phyloP scores from a whole-genome alignment of 2,113 vertebrate genomes.

The Anser cygnoides region DNA sequence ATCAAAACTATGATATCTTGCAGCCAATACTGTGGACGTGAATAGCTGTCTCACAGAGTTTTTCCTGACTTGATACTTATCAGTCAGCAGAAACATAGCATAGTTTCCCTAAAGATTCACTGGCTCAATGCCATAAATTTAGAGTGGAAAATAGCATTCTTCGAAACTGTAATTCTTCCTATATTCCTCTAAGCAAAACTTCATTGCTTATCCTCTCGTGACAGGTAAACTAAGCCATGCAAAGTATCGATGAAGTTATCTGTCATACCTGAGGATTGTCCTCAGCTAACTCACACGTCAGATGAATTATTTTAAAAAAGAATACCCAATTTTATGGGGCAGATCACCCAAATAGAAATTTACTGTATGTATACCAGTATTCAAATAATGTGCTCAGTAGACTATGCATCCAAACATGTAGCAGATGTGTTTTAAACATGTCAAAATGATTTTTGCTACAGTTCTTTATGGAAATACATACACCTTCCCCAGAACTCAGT shows the following conservation, averaged over 20 bases:
- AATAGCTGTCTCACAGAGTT: background rate
- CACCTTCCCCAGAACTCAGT: background rate
- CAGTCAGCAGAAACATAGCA: background rate
- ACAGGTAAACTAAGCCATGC: background rate
- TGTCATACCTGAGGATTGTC: background rate
- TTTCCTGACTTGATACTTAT: background rate
- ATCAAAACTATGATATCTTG: background rate
- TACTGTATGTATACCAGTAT: background rate
- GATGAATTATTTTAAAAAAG: background rate
- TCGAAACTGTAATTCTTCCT: background rate
- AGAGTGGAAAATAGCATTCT: background rate
- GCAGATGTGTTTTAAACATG: background rate
- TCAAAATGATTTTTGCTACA: background rate
- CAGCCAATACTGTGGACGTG: background rate
- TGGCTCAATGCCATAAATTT: background rate
- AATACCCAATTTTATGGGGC: background rate
- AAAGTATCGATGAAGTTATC: background rate
- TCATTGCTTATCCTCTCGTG: background rate
- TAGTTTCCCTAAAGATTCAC: background rate
- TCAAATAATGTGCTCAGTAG: background rate
- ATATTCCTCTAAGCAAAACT: background rate
- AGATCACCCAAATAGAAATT: background rate
- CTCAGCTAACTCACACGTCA: background rate
- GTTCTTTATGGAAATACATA: background rate
- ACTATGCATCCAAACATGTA: background rate